Conservation (phyloP, 2,113 vertebrate species). For the Lepus europaeus region DNA sequence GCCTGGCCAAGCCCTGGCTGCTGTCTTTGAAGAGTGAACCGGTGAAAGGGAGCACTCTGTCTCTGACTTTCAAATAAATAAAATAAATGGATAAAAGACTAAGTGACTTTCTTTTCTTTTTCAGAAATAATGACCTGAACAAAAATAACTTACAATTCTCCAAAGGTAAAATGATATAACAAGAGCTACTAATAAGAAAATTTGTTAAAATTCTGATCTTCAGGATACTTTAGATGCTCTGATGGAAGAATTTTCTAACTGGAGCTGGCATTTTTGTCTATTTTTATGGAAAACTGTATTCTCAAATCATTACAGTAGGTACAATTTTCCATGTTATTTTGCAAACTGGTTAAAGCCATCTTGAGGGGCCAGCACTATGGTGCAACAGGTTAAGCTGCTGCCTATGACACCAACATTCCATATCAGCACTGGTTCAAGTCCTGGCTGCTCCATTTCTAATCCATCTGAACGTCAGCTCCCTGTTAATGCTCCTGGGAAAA, state of each 20-base stretch:
- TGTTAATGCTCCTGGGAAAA: too few relatives aligned
- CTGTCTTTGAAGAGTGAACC: too few relatives aligned
- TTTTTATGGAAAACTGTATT: slow-evolving; percentile 3
- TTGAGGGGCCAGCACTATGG: not conserved
- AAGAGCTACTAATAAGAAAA: slow-evolving; percentile 1
- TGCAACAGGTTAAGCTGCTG: too few relatives aligned
- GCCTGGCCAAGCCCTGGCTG: too few relatives aligned
- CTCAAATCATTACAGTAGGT: slow-evolving; percentile 20
- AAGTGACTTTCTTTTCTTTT: slow-evolving; percentile 18
- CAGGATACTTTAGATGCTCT: not conserved
- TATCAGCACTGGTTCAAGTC: too few relatives aligned
- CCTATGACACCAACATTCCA: too few relatives aligned
- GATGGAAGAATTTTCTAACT: not conserved
- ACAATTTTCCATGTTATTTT: slow-evolving; percentile 10
- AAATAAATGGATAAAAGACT: not conserved
- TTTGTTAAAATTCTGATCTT: not conserved
- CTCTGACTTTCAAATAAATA: too few relatives aligned
- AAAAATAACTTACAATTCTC: slow-evolving; percentile 37
- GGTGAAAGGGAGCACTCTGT: too few relatives aligned
- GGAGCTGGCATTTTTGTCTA: slow-evolving; percentile 23
- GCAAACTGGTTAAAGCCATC: slow-evolving; percentile 41
- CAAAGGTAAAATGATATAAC: not conserved
- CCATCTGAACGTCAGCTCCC: too few relatives aligned
- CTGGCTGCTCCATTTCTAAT: too few relatives aligned
- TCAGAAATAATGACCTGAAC: slow-evolving; percentile 23